Evolutionary conservation across 1,140 invertebrate species (phyloP).

Genomic region (Manduca sexta): DNA sequence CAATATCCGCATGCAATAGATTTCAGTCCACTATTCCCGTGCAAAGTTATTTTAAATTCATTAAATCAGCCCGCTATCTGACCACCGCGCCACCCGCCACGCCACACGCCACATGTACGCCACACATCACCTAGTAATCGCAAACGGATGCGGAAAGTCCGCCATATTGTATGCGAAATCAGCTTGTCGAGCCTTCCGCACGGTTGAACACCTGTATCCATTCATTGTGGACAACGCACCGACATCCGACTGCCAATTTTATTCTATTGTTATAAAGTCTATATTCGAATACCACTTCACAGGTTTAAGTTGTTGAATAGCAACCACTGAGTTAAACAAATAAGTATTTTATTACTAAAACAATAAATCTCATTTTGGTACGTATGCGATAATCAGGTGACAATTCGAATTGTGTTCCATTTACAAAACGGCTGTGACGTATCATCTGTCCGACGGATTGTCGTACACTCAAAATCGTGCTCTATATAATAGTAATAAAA

Average conservation of each 20-base stretch:
- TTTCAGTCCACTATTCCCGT: no score
- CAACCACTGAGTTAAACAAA: conserved; percentile 1
- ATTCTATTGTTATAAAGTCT: conserved; percentile 1
- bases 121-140: conserved; percentile 32
- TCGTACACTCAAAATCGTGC: conserved; percentile 15
- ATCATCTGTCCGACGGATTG: conserved; percentile 41
- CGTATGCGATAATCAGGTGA: conserved; percentile 37
- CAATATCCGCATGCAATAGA: no score
- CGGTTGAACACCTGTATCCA: conserved; percentile 56
- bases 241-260: conserved; percentile 17
- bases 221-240: conserved; percentile 13
- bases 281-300: background rate
- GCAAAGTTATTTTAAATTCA: no score
- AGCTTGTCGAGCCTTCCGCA: conserved; percentile 59
- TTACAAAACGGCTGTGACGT: conserved; percentile 36
- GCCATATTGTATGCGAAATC: conserved; percentile 63
- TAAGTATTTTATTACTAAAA: conserved; percentile 16
- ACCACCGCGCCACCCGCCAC: background rate
- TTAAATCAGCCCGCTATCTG: no score
- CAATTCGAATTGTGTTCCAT: conserved; percentile 56
- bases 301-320: no score
- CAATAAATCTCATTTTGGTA: conserved; percentile 31
- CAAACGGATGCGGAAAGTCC: conserved; percentile 55
- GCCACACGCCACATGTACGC: background rate
- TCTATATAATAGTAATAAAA: conserved; percentile 15